These are phyloP conservation scores for Spodoptera picta DNA, from an alignment of 2,888 invertebrate genomes.

Conservation along the genomic window DNA sequence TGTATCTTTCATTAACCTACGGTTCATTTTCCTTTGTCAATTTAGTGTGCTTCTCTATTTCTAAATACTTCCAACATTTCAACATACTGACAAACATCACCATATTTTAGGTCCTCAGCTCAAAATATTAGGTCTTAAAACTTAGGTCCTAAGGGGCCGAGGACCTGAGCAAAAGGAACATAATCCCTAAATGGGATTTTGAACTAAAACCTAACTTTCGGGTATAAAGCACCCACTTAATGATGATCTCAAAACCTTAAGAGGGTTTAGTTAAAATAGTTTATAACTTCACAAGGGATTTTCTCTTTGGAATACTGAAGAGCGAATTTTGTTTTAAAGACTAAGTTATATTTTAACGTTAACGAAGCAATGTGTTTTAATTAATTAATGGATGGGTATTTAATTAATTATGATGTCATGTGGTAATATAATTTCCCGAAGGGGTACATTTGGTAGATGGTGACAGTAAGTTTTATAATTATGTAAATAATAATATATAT, in stretches of 20 bases:
- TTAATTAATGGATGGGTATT: no score
- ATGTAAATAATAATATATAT: no score
- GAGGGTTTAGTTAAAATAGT: constrained; percentile 15
- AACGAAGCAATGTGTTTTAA: no score
- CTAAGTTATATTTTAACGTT: no score
- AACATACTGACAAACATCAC: constrained; percentile 4
- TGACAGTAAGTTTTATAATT: no score
- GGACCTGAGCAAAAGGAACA: constrained; percentile 24
- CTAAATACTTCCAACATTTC: no score
- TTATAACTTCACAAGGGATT: neutral
- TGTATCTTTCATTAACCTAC: no score
- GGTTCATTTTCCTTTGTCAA: no score
- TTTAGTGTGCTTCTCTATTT: no score
- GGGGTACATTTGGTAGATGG: no score
- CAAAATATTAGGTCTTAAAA: constrained; percentile 11
- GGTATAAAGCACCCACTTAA: constrained; percentile 17
- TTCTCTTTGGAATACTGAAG: neutral
- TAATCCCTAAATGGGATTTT: constrained; percentile 38
- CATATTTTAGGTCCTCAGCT: constrained; percentile 14
- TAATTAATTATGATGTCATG: no score
- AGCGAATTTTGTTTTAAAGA: neutral
- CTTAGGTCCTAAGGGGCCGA: constrained; percentile 10
- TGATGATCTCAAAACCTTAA: constrained; percentile 3
- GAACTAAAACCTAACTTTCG: constrained; percentile 26
- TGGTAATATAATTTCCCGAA: no score